Base-by-base conservation (phyloP, 37 sponge, comb jelly and placozoan species). In the Halichondria panicea region DNA sequence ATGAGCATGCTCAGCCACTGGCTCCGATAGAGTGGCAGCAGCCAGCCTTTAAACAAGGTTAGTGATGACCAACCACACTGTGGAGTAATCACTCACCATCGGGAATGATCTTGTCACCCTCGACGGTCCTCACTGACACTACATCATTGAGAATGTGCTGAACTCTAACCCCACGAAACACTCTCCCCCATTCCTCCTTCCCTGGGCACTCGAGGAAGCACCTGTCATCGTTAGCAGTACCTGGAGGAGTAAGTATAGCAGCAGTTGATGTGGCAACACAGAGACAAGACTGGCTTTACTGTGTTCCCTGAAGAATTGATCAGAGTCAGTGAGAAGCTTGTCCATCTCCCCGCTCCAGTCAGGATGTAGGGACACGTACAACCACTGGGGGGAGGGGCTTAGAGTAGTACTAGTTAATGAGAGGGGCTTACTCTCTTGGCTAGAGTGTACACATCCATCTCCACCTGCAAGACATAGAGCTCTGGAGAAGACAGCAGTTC, bases 381-480 rank as follows among this genome's bases (percentile, higher is more conserved):
- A 43, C 87, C 87, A 86, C 87, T 86, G 66, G 66, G 50, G 53
- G 13, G 53, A 24, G 71, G 30, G 71, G 12, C 25, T 7, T 50
- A 12, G 71, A 9, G 71, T 43, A 32, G n/a, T 6, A 13, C 32
- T 28, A 28, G n/a, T 24, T 28, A 46, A 22, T 24, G 7, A 25
- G 4, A 25, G 9, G 71, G 30, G 8, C 61, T 39, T 24, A 91
- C 92, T 64, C 84, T 82, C 67, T 91, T 91, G 1, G 77, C 78
- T 35, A 91, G 32, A 32, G 87, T 72, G 67, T 91, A 91, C 3
- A 82, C 66, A 71, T 91, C 92, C 92, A 86, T 91, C 57, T 91
- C 92, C 24, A 91, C 87, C 56, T 91, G 92, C 79, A 91, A 78
- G 25, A 91, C 83, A 71, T 88, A 91, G 25, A 91, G 74, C 35